phyloP scores from a whole-genome alignment of 2,888 invertebrate genomes.

The Eucera pruinosa region DNA sequence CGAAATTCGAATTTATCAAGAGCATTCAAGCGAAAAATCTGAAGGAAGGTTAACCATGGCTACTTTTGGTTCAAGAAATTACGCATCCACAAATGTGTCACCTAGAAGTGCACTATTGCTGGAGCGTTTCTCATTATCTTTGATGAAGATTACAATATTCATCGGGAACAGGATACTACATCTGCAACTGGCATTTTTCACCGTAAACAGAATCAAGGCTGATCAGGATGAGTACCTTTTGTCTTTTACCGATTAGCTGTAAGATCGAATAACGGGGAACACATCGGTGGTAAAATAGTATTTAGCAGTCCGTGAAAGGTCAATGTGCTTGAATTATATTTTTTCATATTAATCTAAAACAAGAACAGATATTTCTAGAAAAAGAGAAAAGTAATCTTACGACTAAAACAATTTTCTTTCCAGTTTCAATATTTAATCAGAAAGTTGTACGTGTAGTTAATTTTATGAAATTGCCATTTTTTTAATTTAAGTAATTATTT shows the following conservation, averaged over 20 bases:
- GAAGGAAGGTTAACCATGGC: not conserved
- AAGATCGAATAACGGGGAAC: conserved; percentile 38
- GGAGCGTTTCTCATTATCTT: not conserved
- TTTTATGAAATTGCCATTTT: no score
- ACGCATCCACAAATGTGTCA: conserved; percentile 7
- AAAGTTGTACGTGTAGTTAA: not conserved
- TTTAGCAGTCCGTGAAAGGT: not conserved
- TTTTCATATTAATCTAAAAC: not conserved
- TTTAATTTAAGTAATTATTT: not conserved
- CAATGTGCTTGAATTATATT: conserved; percentile 51
- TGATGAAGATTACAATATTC: conserved; percentile 20
- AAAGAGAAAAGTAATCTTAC: not conserved
- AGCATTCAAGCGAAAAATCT: not conserved
- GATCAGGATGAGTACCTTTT: conserved; percentile 66
- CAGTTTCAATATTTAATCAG: not conserved
- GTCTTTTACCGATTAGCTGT: conserved; percentile 50
- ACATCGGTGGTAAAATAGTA: not conserved
- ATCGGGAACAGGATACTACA: conserved; percentile 26
- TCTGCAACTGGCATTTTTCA: conserved; percentile 6
- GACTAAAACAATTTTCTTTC: not conserved
- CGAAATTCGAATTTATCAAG: conserved; percentile 12
- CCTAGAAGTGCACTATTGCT: conserved; percentile 22
- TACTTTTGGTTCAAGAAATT: not conserved
- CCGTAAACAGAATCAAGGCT: conserved; percentile 42
- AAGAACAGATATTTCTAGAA: not conserved